Evolutionary conservation across 2,797 vertebrate species (phyloP).

Genomic region (Oryzias dopingdopingensis): DNA sequence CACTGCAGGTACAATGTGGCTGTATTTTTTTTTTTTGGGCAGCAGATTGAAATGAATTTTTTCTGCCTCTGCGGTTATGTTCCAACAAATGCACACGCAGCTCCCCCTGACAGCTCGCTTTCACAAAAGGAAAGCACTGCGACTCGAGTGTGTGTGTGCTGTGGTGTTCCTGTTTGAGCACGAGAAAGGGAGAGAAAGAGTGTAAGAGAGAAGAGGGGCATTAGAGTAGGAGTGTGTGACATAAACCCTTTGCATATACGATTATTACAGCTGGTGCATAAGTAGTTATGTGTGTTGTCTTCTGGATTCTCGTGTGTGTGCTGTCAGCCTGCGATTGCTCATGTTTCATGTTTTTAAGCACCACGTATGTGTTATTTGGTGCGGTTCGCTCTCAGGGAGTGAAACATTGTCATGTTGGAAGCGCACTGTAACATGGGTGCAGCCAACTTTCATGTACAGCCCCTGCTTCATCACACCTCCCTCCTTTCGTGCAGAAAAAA

Average conservation of each 20-base stretch:
- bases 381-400: conserved; percentile 32
- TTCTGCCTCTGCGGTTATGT: conserved; percentile 65
- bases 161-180: conserved; percentile 33
- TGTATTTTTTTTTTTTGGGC: conserved; percentile 35
- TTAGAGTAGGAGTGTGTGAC: conserved; percentile 60
- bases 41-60: conserved; percentile 69
- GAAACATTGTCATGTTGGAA: conserved; percentile 42
- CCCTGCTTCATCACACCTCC: conserved; percentile 20
- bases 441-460: conserved; percentile 27
- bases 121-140: conserved; percentile 62
- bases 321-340: conserved; percentile 54
- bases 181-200: conserved; percentile 33
- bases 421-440: conserved; percentile 21
- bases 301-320: conserved; percentile 25
- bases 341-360: conserved; percentile 58
- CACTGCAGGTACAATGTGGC: conserved; percentile 68
- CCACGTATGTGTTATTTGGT: conserved; percentile 42
- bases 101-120: conserved; percentile 66
- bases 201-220: conserved; percentile 42
- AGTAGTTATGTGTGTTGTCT: conserved; percentile 49
- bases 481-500: conserved; percentile 7
- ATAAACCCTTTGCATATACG: conserved; percentile 54
- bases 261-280: conserved; percentile 61
- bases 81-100: conserved; percentile 73
- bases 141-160: conserved; percentile 42